Evolutionary conservation across 2,888 invertebrate genomes (phyloP).

Genomic region (Ennomos fuscantarius): DNA sequence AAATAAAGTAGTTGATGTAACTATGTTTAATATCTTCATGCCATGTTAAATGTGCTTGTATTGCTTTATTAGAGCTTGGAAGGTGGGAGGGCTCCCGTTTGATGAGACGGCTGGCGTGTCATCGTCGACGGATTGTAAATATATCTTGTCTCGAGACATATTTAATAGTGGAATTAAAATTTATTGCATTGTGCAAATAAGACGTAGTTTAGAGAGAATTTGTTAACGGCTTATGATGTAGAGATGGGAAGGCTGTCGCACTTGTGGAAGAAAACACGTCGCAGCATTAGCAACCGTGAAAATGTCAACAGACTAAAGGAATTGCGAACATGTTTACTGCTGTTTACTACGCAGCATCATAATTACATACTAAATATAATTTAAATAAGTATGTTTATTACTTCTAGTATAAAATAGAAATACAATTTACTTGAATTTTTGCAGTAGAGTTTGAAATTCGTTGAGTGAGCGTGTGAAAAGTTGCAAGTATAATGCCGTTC

Average conservation of each 20-base stretch:
- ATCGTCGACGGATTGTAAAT: constrained; percentile 44
- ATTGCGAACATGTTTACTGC: too few species aligned
- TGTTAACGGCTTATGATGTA: background rate
- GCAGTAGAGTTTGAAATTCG: background rate
- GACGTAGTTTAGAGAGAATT: constrained; percentile 32
- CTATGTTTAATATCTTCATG: constrained; percentile 42
- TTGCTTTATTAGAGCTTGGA: constrained; percentile 40
- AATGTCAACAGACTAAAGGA: background rate
- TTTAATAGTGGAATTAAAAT: constrained; percentile 46
- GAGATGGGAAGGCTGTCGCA: too few species aligned
- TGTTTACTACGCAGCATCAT: too few species aligned
- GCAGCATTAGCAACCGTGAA: too few species aligned
- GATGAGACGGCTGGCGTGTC: constrained; percentile 47
- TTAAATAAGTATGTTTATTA: too few species aligned
- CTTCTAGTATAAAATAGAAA: too few species aligned
- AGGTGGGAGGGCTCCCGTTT: constrained; percentile 44
- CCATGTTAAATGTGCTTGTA: constrained; percentile 46
- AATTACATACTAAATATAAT: too few species aligned
- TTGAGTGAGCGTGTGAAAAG: constrained; percentile 1
- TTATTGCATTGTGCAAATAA: constrained; percentile 39
- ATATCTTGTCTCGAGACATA: constrained; percentile 41
- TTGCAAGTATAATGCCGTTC: background rate
- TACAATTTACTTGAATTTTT: too few species aligned
- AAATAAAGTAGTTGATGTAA: constrained; percentile 44
- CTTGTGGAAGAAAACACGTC: too few species aligned